Base-by-base conservation (phyloP, 2,888 invertebrate species). In the Scotopteryx bipunctaria region DNA sequence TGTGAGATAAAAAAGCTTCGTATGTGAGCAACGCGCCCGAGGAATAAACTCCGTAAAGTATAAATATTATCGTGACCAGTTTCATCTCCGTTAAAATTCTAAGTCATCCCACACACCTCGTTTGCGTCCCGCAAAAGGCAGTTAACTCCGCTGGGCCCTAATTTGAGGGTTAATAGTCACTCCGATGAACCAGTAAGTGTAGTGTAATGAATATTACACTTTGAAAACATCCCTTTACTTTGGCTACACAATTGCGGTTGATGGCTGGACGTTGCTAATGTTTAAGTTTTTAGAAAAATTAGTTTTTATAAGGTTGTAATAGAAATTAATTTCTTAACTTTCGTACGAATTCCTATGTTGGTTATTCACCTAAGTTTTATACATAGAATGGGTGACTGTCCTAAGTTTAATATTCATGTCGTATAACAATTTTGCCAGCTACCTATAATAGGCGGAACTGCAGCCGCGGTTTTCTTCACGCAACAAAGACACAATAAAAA, bases 141-240 rank as follows among this genome's bases (percentile, higher is more conserved):
- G 81, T 83, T 83, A 81, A 81, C 78, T 81, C 71, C 63, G 61
- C 69, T 64, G 69, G 67, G 66, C 68, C 73, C 75, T 81, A 81
- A 81, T 81, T 85, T 71, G 72, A 79, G 83, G 84, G 86, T 83
- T 84, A 86, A 86, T 85, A 72, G 82, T 71, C 73, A 67, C 59
- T 64, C 69, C 66, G 64, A 82, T 75, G 75, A 76, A 67, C 71
- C 77, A 72, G 74, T 76, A 78, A 83, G 80, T 78, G 78, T 74
- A 66, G 69, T 75, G 75, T 84, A 84, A 86, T 87, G 83, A 82
- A 83, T 83, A 86, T 82, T 77, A 76, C 59, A 46, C 51, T 58
- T 53, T 55, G 42, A 16, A 25, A 58, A 64, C 59, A 72, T 63
- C 70, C 73, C 73, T 69, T 69, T 67, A 71, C 65, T 69, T 62